Evolutionary conservation across 2,113 vertebrate genomes (phyloP), one percentile per base, ranked within the genome.

Genomic region (Cinclus mexicanus): DNA sequence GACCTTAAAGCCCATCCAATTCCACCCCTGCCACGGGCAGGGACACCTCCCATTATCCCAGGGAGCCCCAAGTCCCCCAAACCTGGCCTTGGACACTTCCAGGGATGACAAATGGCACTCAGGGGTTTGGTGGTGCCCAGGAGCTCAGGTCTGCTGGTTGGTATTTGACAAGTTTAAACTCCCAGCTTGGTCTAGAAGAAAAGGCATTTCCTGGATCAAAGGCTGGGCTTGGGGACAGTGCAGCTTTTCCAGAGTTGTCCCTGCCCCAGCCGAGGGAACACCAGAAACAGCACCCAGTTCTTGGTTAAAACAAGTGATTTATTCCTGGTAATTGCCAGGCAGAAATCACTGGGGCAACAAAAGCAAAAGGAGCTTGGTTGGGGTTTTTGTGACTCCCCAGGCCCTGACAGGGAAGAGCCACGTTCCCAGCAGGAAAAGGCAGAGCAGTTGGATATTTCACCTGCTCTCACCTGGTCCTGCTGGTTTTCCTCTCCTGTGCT

Each of bases 1-100:
- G 23, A 41, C 21, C 3, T 21, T 12, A 31, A 37, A 46, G 20
- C 31, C 16, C 31, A 29, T n/a, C 53, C 53, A 6, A 33, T 57
- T 4, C 35, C 29, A 14, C 11, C 12, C 52, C 53, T n/a, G 64
- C 35, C 53, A 44, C 1, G 20, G 42, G 35, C 35, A 70, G 20
- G 31, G 56, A 61, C 57, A 63, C 22, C 26, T 55, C 0, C 49
- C 23, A 12, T 19, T 4, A 0, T 26, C 18, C 59, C 69, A 74
- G 82, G 49, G 0, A 28, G n/a, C 41, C 56, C 69, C 59, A 5
- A 47, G 28, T 26, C 59, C 14, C 5, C 41, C 80, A 33, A 22
- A 0, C 3, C 39, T 33, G 47, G 68, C 26, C 18, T 55, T 4
- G 49, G n/a, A 0, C 41, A 64, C 17, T 71, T 0, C 39, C 47